Base-by-base conservation (phyloP, 2,113 vertebrate genomes). In the Cyanoliseus patagonus region DNA sequence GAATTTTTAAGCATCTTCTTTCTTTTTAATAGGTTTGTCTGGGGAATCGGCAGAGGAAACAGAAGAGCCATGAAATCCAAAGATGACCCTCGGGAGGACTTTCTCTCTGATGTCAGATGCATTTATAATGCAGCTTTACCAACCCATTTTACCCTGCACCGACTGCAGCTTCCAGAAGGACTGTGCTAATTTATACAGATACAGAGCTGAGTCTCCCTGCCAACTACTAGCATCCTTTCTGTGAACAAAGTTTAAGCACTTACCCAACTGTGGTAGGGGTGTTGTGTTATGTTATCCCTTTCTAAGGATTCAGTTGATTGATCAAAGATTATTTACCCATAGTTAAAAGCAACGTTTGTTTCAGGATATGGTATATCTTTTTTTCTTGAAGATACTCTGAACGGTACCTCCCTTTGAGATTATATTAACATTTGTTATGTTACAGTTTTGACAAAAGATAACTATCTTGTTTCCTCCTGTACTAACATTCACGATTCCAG, bases 241-340 rank as follows among this genome's bases (percentile, higher is more conserved):
- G 49, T 77, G 68, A 69, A 42, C 77, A 33, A 62, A 86, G 63
- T 86, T 84, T 63, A 82, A 91, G 42, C 41, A 18, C 46, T 92
- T 86, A 69, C 24, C 47, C 69, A 83, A 18, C 14, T 74, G 89
- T 74, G 67, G 46, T 74, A 93, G 57, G 67, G 82, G 62, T 86
- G 57, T 80, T 87, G 41, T 68, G 80, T 85, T 93, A 70, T 83
- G 61, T 74, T 95, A 95, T 55, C 69, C 52, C 51, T 86, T 78
- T 66, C 73, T 76, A 89, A 90, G 82, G 92, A 90, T 91, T 83
- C 88, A 88, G 88, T 83, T 86, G 44, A 61, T 84, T 85, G 92
- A 97, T 97, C 94, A 96, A 97, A 97, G 88, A 78, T 63, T 96
- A 88, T 94, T 95, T 96, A 94, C 79, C 91, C 73, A 77, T 61